phyloP scores from a whole-genome alignment of 2,888 invertebrate genomes.

The Rhyacophila evoluta region DNA sequence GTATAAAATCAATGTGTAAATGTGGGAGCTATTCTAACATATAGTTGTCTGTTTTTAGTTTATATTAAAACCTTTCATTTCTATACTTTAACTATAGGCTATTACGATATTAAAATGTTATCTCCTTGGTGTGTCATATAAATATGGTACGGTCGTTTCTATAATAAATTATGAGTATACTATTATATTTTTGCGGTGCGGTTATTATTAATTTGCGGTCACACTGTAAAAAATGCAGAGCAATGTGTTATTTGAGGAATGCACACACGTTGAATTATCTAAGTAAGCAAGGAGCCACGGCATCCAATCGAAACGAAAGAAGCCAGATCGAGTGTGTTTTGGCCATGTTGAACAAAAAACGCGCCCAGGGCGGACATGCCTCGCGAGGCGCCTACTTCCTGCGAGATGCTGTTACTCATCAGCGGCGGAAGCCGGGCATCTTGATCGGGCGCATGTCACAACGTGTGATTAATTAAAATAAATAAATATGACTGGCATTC shows the following conservation, averaged over 20 bases:
- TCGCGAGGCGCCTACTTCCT: constrained; percentile 48
- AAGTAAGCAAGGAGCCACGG: background rate
- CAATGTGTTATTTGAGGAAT: background rate
- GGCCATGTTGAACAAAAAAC: constrained; percentile 27
- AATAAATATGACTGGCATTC: background rate
- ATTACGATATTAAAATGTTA: too few relatives aligned
- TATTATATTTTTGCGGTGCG: too few relatives aligned
- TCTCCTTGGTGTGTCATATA: too few relatives aligned
- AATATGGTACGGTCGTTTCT: too few relatives aligned
- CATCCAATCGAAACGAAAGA: constrained; percentile 39
- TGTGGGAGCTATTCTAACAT: too few relatives aligned
- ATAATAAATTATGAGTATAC: too few relatives aligned
- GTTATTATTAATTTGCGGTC: background rate
- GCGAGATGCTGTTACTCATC: constrained; percentile 44
- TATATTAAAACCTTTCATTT: too few relatives aligned
- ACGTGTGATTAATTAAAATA: background rate
- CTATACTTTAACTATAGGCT: too few relatives aligned
- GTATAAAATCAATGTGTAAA: too few relatives aligned
- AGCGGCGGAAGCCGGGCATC: background rate
- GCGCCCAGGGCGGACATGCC: constrained; percentile 42
- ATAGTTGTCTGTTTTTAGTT: too few relatives aligned
- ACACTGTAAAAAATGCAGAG: background rate
- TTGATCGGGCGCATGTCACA: background rate
- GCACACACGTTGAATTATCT: background rate
- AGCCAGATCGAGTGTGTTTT: constrained; percentile 47